phyloP scores from a whole-genome alignment of 1,140 invertebrate species.

The Atta texana region DNA sequence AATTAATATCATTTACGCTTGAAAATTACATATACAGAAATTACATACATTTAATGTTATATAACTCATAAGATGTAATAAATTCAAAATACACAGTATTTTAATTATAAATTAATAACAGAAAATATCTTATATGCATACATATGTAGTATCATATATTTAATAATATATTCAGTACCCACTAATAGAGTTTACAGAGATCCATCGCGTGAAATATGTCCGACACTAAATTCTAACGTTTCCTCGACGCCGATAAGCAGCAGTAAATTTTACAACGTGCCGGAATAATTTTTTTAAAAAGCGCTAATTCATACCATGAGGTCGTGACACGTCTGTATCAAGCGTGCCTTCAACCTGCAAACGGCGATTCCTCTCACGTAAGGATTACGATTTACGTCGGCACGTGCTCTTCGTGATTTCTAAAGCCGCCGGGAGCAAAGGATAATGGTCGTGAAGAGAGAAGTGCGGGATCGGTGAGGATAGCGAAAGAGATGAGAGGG shows the following conservation, averaged over 20 bases:
- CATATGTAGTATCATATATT: neutral
- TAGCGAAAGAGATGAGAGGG: slow-evolving; percentile 7
- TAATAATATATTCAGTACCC: neutral
- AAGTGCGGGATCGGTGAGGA: slow-evolving; percentile 3
- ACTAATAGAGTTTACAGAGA: slow-evolving; percentile 31
- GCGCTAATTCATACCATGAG: slow-evolving; percentile 47
- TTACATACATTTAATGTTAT: slow-evolving; percentile 27
- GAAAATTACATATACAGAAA: slow-evolving; percentile 10
- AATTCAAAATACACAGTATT: neutral
- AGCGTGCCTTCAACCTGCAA: slow-evolving; percentile 23
- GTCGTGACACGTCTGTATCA: slow-evolving; percentile 50
- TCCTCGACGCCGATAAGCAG: slow-evolving; percentile 20
- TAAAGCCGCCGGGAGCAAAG: slow-evolving; percentile 58
- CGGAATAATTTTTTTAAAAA: slow-evolving; percentile 27
- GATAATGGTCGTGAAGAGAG: slow-evolving; percentile 43
- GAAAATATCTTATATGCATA: neutral
- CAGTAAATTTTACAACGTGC: neutral
- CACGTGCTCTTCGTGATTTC: slow-evolving; percentile 74
- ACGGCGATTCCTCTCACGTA: slow-evolving; percentile 63
- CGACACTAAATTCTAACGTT: slow-evolving; percentile 11
- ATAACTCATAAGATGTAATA: slow-evolving; percentile 21
- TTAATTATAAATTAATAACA: neutral
- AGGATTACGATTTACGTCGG: slow-evolving; percentile 66
- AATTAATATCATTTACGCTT: slow-evolving; percentile 49
- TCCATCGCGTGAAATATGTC: neutral